Conservation (phyloP, 2,797 vertebrate genomes). For the Astyanax mexicanus region DNA sequence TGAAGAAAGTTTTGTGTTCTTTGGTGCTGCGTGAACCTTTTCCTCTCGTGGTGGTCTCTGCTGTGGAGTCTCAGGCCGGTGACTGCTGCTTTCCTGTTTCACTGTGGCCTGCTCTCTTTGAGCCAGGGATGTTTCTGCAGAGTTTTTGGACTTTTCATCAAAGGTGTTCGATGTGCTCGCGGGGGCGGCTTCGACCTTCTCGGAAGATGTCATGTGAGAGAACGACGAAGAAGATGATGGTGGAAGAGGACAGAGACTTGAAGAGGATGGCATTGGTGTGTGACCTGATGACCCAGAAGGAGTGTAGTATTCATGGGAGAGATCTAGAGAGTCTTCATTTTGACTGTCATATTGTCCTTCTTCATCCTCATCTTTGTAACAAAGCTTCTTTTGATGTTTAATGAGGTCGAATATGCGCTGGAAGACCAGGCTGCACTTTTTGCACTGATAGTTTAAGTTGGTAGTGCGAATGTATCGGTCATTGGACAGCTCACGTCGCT, state of each 20-base stretch:
- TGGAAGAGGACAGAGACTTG: slow-evolving; percentile 88
- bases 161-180: slow-evolving; percentile 80
- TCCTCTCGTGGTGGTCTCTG: slow-evolving; percentile 87
- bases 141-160: slow-evolving; percentile 95
- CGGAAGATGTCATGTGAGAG: slow-evolving; percentile 84
- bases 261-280: slow-evolving; percentile 93
- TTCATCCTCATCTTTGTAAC: slow-evolving; percentile 99
- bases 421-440: slow-evolving; percentile 98
- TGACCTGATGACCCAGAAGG: slow-evolving; percentile 97
- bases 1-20: slow-evolving; percentile 86
- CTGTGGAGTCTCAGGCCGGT: slow-evolving; percentile 82
- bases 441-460: slow-evolving; percentile 99
- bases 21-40: slow-evolving; percentile 83
- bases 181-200: slow-evolving; percentile 88
- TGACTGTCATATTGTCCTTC: slow-evolving; percentile 98
- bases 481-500: slow-evolving; percentile 94
- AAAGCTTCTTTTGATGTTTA: slow-evolving; percentile 99
- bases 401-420: slow-evolving; percentile 99
- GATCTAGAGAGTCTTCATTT: slow-evolving; percentile 97
- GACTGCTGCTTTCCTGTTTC: slow-evolving; percentile 89
- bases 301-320: slow-evolving; percentile 90
- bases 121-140: slow-evolving; percentile 85
- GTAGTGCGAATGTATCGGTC: slow-evolving; percentile 97
- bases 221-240: slow-evolving; percentile 85
- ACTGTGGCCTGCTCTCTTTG: slow-evolving; percentile 89